phyloP scores from a whole-genome alignment of 2,888 invertebrate species.

The Mantis religiosa region DNA sequence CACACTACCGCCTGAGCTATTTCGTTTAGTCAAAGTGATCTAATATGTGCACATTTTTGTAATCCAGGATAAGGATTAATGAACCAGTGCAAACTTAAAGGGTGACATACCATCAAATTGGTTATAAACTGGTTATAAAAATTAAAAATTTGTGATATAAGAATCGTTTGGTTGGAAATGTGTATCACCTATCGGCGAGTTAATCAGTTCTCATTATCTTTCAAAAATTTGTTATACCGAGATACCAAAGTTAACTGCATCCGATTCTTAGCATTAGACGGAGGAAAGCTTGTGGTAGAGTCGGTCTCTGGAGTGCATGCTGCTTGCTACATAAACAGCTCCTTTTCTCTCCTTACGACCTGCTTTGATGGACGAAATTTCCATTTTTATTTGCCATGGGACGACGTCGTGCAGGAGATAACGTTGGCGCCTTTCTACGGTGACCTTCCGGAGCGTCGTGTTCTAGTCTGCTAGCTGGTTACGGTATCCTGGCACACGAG shows the following conservation, averaged over 20 bases:
- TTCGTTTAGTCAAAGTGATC: too few species aligned
- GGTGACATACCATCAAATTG: too few species aligned
- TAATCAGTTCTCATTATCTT: too few species aligned
- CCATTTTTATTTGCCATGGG: neutral
- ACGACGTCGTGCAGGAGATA: neutral
- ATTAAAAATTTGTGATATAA: too few species aligned
- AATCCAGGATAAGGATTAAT: too few species aligned
- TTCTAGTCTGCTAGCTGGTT: neutral
- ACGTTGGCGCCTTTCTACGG: neutral
- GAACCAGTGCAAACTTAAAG: too few species aligned
- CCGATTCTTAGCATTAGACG: neutral
- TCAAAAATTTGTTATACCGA: too few species aligned
- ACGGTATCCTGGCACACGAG: neutral
- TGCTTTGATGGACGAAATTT: neutral
- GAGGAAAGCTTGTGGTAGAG: neutral
- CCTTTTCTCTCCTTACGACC: neutral
- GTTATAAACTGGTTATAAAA: too few species aligned
- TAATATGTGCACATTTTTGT: too few species aligned
- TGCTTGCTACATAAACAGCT: neutral
- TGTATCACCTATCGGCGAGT: too few species aligned
- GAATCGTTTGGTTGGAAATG: too few species aligned
- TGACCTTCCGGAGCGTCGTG: neutral
- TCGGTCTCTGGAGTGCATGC: neutral
- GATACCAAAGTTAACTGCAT: neutral
- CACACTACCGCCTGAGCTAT: too few species aligned